phyloP scores from a whole-genome alignment of 2,113 vertebrate genomes.

The Mixornis gularis region DNA sequence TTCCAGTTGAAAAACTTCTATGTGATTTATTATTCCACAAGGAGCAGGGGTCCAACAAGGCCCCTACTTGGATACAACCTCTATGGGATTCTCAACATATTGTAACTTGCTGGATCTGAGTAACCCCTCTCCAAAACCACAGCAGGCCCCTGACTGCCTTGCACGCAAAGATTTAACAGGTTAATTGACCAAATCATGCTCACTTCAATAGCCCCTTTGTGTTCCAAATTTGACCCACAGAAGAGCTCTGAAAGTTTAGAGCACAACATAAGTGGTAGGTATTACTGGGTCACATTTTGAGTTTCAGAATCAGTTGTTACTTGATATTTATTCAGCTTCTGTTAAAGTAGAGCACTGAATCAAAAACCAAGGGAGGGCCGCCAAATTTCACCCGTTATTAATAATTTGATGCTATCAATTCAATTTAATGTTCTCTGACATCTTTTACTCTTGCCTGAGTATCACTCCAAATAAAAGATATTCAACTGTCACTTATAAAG shows the following conservation, averaged over 20 bases:
- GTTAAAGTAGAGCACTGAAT: neutral
- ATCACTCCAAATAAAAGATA: neutral
- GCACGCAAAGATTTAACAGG: slow-evolving; percentile 1
- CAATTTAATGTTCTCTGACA: neutral
- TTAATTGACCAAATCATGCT: slow-evolving; percentile 47
- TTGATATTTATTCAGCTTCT: neutral
- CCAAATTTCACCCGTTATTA: neutral
- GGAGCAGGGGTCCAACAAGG: neutral
- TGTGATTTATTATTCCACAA: neutral
- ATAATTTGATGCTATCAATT: neutral
- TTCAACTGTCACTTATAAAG: neutral
- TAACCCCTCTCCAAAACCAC: slow-evolving; percentile 8
- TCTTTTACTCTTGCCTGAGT: neutral
- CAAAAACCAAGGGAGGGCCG: neutral
- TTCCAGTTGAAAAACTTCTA: neutral
- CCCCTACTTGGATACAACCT: neutral
- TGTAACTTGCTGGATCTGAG: neutral
- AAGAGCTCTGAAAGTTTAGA: slow-evolving; percentile 7
- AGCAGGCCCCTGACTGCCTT: neutral
- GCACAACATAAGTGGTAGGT: neutral
- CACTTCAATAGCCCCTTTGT: slow-evolving; percentile 28
- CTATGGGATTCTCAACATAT: neutral
- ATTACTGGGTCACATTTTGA: slow-evolving; percentile 4
- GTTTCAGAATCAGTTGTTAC: slow-evolving; percentile 10
- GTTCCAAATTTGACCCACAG: neutral